phyloP scores from a whole-genome alignment of 2,113 vertebrate genomes.

The Thunnus thynnus region DNA sequence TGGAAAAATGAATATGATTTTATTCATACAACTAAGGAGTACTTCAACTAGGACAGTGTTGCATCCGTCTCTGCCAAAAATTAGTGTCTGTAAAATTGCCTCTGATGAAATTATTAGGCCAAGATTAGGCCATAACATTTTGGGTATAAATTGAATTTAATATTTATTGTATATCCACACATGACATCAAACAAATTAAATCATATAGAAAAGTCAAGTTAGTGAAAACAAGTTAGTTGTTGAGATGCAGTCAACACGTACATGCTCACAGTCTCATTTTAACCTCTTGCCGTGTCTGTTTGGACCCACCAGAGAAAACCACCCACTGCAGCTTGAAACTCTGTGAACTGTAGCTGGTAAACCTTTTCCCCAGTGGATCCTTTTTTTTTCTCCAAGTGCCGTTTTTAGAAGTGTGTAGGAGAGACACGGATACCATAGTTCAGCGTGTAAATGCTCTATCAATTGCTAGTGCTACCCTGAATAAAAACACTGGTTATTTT shows the following conservation, averaged over 20 bases:
- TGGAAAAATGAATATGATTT: neutral
- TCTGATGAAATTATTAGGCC: neutral
- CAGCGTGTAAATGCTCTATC: conserved; percentile 55
- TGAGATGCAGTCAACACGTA: conserved; percentile 15
- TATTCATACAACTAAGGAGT: neutral
- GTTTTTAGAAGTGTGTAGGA: conserved; percentile 73
- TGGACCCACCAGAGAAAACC: conserved; percentile 65
- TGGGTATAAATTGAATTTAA: neutral
- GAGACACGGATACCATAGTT: conserved; percentile 55
- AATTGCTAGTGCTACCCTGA: conserved; percentile 52
- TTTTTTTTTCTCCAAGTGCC: conserved; percentile 26
- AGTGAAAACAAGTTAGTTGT: conserved; percentile 25
- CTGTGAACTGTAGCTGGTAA: conserved; percentile 60
- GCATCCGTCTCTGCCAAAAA: neutral
- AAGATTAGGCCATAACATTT: neutral
- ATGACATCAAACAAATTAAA: neutral
- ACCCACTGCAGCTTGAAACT: conserved; percentile 64
- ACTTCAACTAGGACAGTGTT: neutral
- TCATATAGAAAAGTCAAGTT: neutral
- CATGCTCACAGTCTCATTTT: conserved; percentile 48
- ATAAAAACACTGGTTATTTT: conserved; percentile 50
- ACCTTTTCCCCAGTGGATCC: conserved; percentile 54
- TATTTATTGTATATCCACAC: neutral
- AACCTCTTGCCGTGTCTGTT: conserved; percentile 58
- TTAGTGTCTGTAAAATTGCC: neutral